phyloP scores from a whole-genome alignment of 2,113 vertebrate species.

The Copsychus sechellarum region DNA sequence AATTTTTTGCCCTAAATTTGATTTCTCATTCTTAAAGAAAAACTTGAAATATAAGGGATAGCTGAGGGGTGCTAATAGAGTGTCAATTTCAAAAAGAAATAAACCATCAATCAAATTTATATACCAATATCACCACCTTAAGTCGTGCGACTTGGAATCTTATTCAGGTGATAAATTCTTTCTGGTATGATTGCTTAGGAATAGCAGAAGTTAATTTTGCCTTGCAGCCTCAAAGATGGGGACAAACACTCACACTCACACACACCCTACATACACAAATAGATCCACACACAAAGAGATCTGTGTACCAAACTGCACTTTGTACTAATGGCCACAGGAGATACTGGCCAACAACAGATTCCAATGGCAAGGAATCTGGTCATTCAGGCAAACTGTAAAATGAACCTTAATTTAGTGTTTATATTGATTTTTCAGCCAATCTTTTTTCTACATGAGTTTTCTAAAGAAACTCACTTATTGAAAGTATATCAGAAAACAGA shows the following conservation, averaged over 20 bases:
- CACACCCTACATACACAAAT: neutral
- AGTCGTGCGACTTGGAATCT: neutral
- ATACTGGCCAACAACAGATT: neutral
- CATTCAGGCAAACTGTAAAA: neutral
- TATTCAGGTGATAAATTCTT: neutral
- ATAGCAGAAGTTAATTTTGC: neutral
- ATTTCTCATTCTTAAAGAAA: neutral
- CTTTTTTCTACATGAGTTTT: neutral
- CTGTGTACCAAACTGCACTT: neutral
- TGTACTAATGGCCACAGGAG: neutral
- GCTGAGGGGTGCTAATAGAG: neutral
- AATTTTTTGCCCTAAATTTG: neutral
- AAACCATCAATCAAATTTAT: neutral
- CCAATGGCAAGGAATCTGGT: neutral
- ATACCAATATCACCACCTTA: neutral
- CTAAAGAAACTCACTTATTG: neutral
- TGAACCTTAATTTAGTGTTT: neutral
- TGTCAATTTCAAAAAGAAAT: neutral
- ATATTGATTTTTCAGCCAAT: neutral
- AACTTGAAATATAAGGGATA: neutral
- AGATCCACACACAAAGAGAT: neutral
- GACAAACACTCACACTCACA: accelerated
- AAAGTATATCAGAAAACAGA: neutral
- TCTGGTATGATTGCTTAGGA: neutral
- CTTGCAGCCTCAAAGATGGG: neutral